These are phyloP conservation scores for Cyanistes caeruleus DNA, from an alignment of 2,113 vertebrate genomes.

Conservation along the genomic window DNA sequence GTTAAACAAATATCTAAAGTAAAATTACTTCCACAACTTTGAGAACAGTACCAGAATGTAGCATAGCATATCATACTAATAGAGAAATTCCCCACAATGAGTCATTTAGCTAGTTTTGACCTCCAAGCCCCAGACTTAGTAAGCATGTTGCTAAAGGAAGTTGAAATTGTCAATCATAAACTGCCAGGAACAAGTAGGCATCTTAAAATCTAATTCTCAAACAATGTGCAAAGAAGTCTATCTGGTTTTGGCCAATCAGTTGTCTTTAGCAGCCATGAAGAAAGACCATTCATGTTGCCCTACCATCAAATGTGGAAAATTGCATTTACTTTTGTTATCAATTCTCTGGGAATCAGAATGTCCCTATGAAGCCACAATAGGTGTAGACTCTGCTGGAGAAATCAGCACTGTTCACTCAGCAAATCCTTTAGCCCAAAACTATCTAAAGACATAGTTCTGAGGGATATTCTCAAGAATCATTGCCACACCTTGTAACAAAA, in stretches of 20 bases:
- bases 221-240: not conserved
- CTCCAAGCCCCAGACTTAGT: not conserved
- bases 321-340: not conserved
- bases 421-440: not conserved
- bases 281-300: not conserved
- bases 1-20: not conserved
- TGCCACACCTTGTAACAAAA: not conserved
- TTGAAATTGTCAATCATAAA: not conserved
- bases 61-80: not conserved
- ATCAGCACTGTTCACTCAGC: not conserved
- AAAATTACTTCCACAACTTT: not conserved
- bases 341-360: not conserved
- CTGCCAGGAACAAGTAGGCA: accelerated
- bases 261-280: not conserved
- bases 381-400: not conserved
- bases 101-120: not conserved
- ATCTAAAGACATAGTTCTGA: not conserved
- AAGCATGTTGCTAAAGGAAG: not conserved
- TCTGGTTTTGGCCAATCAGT: not conserved
- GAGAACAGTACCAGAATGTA: not conserved
- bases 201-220: not conserved
- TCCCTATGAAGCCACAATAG: not conserved
- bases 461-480: accelerated
- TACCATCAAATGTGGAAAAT: not conserved
- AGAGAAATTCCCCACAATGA: not conserved